These are phyloP conservation scores for Cranoglanis bouderius DNA, from an alignment of 2,113 vertebrate species.

Conservation along the genomic window DNA sequence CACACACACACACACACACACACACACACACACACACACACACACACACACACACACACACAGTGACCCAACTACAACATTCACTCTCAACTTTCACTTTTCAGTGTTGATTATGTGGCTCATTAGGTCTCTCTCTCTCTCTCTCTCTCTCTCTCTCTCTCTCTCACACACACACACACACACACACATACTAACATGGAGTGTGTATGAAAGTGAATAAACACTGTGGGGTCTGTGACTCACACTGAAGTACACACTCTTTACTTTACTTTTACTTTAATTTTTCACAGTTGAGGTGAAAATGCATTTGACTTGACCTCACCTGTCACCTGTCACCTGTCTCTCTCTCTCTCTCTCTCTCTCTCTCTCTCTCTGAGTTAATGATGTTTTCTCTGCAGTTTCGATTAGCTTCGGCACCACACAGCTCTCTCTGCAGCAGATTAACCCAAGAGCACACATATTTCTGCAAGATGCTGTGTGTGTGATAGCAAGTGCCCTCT, in stretches of 20 bases:
- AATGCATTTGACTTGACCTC: background rate
- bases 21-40: slow-evolving; percentile 9
- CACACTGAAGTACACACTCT: slow-evolving; percentile 18
- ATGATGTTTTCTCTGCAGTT: slow-evolving; percentile 73
- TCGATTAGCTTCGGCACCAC: slow-evolving; percentile 69
- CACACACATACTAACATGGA: background rate
- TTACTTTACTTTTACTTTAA: too few species aligned
- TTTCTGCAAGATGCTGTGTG: slow-evolving; percentile 43
- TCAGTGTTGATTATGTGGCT: background rate
- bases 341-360: background rate
- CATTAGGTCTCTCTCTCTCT: slow-evolving; percentile 1
- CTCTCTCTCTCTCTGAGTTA: background rate
- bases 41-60: slow-evolving; percentile 1
- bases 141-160: slow-evolving; percentile 1
- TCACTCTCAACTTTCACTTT: slow-evolving; percentile 36
- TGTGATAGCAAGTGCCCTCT: background rate
- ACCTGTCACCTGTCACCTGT: background rate
- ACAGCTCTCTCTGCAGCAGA: slow-evolving; percentile 66
- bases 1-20: background rate
- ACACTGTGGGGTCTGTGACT: slow-evolving; percentile 10
- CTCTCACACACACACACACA: slow-evolving; percentile 36
- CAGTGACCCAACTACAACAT: slow-evolving; percentile 28
- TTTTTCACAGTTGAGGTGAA: background rate
- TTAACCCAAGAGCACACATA: slow-evolving; percentile 69
- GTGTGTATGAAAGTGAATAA: background rate